phyloP scores from a whole-genome alignment of 1,140 invertebrate genomes.

The Anastatus disparis region DNA sequence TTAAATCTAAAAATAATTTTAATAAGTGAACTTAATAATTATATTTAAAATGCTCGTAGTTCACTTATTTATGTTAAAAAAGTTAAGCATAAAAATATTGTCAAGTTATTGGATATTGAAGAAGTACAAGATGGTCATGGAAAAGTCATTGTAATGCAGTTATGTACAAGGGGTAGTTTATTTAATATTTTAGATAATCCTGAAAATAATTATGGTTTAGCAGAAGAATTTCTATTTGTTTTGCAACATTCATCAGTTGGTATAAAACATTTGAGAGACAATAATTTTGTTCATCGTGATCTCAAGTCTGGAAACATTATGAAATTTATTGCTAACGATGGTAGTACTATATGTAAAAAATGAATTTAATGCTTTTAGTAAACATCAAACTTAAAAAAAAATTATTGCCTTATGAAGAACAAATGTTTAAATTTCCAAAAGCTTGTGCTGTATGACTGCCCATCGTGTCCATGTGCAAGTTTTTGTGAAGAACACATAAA shows the following conservation, averaged over 20 bases:
- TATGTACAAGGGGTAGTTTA: slow-evolving; percentile 92
- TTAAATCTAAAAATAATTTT: no score
- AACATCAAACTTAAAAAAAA: no score
- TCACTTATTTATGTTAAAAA: no score
- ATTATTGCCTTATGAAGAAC: slow-evolving; percentile 48
- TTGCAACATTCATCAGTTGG: slow-evolving; percentile 90
- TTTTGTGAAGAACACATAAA: no score
- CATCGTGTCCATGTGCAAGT: no score
- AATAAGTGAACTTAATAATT: no score
- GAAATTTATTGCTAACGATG: no score
- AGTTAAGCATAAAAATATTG: slow-evolving; percentile 96
- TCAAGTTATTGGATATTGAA: slow-evolving; percentile 93
- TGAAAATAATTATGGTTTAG: slow-evolving; percentile 92
- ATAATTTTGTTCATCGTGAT: no score
- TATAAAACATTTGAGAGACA: slow-evolving; percentile 95
- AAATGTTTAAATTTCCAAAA: slow-evolving; percentile 50
- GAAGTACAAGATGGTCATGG: slow-evolving; percentile 89
- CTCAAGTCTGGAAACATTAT: slow-evolving; percentile 98
- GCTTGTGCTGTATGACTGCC: no score
- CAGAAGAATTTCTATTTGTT: slow-evolving; percentile 90
- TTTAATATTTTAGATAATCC: slow-evolving; percentile 96
- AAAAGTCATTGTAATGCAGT: slow-evolving; percentile 96
- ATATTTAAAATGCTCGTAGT: no score
- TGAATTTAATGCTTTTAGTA: no score
- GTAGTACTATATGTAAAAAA: slow-evolving; percentile 47